Conservation (phyloP, 37 sponge, comb jelly and placozoan genomes). For the Mnemiopsis leidyi region DNA sequence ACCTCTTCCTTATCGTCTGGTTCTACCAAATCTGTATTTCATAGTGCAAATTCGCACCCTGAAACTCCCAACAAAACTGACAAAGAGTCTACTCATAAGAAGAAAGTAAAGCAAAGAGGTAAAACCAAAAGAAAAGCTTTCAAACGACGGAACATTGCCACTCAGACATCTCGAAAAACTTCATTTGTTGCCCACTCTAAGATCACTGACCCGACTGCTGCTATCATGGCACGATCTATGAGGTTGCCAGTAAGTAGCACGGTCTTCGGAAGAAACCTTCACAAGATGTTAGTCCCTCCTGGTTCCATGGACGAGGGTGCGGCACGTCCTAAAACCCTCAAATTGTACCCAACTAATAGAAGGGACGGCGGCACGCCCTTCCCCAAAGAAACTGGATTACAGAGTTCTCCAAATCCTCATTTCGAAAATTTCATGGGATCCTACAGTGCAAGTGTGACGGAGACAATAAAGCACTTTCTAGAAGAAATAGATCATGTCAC, state of each 20-base stretch:
- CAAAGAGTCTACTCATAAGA: not conserved
- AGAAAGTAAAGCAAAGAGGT: not conserved
- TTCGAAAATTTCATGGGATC: not conserved
- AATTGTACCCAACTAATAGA: not conserved
- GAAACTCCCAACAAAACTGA: not conserved
- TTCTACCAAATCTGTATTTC: not conserved
- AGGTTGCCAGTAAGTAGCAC: not conserved
- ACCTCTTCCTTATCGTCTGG: not conserved
- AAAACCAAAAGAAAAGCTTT: too few relatives aligned
- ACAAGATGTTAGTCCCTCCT: not conserved
- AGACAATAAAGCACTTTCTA: slow-evolving; percentile 13
- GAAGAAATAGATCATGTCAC: not conserved
- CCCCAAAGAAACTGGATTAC: not conserved
- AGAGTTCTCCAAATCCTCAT: not conserved
- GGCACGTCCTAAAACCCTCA: not conserved
- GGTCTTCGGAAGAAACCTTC: not conserved
- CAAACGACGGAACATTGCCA: not conserved
- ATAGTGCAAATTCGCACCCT: not conserved
- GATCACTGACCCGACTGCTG: too few relatives aligned
- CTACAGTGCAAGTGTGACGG: not conserved
- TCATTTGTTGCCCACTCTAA: too few relatives aligned
- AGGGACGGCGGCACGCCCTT: not conserved
- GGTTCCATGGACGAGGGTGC: not conserved
- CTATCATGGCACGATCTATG: not conserved
- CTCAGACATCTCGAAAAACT: not conserved